Evolutionary conservation across 2,888 invertebrate genomes (phyloP).

Genomic region (Mesochorus sp.): DNA sequence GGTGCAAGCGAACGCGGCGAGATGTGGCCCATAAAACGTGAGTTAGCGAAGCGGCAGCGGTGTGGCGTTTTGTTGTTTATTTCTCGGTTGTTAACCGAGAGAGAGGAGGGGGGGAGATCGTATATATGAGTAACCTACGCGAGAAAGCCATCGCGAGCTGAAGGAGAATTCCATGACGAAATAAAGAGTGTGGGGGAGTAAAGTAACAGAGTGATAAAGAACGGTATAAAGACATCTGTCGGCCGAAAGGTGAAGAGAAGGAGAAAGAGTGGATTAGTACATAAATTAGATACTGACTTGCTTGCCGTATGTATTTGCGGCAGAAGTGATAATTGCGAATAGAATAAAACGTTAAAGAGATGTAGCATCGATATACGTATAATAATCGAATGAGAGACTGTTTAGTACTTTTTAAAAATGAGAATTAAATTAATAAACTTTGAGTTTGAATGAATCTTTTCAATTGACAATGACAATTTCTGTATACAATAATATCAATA

Average conservation of each 20-base stretch:
- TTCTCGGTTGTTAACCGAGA: slow-evolving; percentile 41
- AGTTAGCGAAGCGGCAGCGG: slow-evolving; percentile 3
- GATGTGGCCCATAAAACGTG: slow-evolving; percentile 57
- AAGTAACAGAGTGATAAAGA: background rate
- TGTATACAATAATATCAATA: too few relatives aligned
- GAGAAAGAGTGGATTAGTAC: slow-evolving; percentile 15
- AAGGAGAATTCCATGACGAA: slow-evolving; percentile 11
- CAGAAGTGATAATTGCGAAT: too few relatives aligned
- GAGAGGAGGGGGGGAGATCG: background rate
- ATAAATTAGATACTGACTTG: background rate
- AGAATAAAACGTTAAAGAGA: too few relatives aligned
- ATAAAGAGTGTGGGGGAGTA: background rate
- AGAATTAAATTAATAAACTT: too few relatives aligned
- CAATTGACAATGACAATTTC: too few relatives aligned
- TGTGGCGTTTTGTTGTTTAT: slow-evolving; percentile 55
- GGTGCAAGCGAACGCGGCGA: slow-evolving; percentile 18
- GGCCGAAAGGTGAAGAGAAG: slow-evolving; percentile 13
- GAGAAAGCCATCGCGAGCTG: background rate
- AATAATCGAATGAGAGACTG: too few relatives aligned
- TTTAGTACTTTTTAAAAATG: too few relatives aligned
- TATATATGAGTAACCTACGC: background rate
- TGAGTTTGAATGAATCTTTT: too few relatives aligned
- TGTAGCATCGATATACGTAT: too few relatives aligned
- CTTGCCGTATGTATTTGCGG: background rate
- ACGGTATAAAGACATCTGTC: background rate